Evolutionary conservation across 2,797 vertebrate genomes (phyloP).

Genomic region (Glossophaga mutica): DNA sequence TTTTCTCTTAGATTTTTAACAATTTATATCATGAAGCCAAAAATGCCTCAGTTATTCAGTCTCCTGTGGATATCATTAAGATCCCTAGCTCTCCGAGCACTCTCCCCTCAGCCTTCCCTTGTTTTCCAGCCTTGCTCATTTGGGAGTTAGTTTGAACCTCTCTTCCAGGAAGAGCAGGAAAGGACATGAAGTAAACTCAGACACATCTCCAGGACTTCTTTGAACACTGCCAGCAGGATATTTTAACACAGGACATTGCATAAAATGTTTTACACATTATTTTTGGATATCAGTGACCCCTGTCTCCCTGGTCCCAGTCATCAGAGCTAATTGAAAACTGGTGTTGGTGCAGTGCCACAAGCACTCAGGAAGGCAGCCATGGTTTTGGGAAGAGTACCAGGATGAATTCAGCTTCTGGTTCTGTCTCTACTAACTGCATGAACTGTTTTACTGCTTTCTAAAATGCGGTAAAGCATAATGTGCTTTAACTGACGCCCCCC

Average conservation of each 20-base stretch:
- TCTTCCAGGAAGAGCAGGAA: background rate
- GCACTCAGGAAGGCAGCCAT: background rate
- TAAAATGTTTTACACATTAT: background rate
- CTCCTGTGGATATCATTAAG: background rate
- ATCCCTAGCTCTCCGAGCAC: accelerated
- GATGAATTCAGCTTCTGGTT: background rate
- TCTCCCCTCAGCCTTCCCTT: background rate
- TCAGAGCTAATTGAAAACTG: background rate
- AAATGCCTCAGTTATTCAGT: background rate
- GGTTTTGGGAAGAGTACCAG: accelerated
- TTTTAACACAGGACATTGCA: background rate
- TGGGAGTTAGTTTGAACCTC: background rate
- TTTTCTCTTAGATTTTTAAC: background rate
- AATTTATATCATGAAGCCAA: background rate
- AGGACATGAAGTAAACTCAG: background rate
- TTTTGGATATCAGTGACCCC: constrained; percentile 27
- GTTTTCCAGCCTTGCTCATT: background rate
- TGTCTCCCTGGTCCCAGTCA: background rate
- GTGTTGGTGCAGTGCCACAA: background rate
- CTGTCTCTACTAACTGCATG: background rate
- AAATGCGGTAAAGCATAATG: background rate
- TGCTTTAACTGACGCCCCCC: no score
- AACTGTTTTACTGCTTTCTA: background rate
- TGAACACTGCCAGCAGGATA: background rate
- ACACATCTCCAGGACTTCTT: background rate